Evolutionary conservation across 2,113 vertebrate species (phyloP), one percentile per base, ranked within the genome.

Genomic region (Pygoscelis antarcticus): DNA sequence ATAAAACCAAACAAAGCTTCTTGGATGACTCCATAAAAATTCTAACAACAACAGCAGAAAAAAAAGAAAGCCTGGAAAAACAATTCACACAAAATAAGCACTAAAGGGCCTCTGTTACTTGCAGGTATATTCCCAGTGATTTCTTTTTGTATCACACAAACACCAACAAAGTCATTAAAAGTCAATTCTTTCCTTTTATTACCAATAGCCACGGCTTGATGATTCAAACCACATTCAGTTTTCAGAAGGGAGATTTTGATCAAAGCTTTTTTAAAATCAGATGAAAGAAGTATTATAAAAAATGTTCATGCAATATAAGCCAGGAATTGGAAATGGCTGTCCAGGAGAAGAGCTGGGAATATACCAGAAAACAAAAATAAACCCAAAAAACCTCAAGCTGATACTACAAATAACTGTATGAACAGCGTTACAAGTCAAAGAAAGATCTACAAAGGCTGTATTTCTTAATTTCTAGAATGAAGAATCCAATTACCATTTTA

Each of bases 261-360:
- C 95, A 97, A 96, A 97, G 94, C 90, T 9, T 90, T 96, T 97
- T 84, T 57, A 87, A 92, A 92, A 96, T 94, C 90, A 92, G 94
- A 96, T 93, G 94, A 95, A 93, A 93, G 92, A 75, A 85, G 34
- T 66, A 92, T 92, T 89, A 93, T 52, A 93, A 95, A 91, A 96
- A 93, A 87, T 62, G 86, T 60, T 92, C 72, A 22, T 92, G 88
- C 95, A 92, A 87, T 89, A 69, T 61, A 91, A 95, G 57, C 77
- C 89, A 95, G 86, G 91, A 96, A 92, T 44, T 65, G 92, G 95
- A 90, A 97, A 79, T 86, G 69, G 83, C 76, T 90, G 68, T 68
- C 46, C 42, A 51, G 90, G 62, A 96, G 90, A 96, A 93, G 87
- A 94, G 44, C 46, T 69, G 91, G 80, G 89, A 89, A 84, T 90